Evolutionary conservation across 92 coral and sea anemone genomes (phyloP).

Genomic region (Paramuricea clavata): DNA sequence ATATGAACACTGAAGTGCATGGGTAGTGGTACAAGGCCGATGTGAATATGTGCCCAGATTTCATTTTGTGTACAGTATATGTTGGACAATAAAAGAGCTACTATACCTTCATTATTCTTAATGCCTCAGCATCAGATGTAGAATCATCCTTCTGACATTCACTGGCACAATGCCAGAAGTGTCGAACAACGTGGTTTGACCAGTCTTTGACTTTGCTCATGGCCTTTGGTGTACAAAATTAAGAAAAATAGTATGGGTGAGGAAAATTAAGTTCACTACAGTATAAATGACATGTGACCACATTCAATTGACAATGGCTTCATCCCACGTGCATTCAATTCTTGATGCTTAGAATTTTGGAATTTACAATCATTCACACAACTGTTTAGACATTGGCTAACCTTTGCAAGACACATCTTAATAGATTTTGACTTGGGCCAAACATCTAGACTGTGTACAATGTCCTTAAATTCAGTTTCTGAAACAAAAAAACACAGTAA

Average conservation of each 20-base stretch:
- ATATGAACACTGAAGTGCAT: no score
- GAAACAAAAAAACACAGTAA: background rate
- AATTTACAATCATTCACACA: no score
- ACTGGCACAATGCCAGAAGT: slow-evolving; percentile 66
- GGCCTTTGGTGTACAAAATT: slow-evolving; percentile 32
- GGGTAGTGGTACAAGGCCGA: no score
- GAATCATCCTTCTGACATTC: background rate
- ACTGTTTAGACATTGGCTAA: background rate
- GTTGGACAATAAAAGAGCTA: background rate
- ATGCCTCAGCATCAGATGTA: background rate
- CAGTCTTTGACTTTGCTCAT: slow-evolving; percentile 57
- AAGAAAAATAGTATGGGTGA: background rate
- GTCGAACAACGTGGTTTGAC: slow-evolving; percentile 57
- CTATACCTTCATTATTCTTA: slow-evolving; percentile 27
- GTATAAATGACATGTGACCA: no score
- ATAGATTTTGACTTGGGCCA: background rate
- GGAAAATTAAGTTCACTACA: no score
- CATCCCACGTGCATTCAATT: no score
- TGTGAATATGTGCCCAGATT: no score
- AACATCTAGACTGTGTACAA: slow-evolving; percentile 1
- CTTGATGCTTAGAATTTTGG: no score
- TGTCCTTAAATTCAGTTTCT: slow-evolving; percentile 8
- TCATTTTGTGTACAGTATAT: no score
- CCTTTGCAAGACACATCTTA: slow-evolving; percentile 2
- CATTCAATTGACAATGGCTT: no score